These are phyloP conservation scores for Stigmatopora argus DNA, from an alignment of 2,113 vertebrate species.

Conservation along the genomic window DNA sequence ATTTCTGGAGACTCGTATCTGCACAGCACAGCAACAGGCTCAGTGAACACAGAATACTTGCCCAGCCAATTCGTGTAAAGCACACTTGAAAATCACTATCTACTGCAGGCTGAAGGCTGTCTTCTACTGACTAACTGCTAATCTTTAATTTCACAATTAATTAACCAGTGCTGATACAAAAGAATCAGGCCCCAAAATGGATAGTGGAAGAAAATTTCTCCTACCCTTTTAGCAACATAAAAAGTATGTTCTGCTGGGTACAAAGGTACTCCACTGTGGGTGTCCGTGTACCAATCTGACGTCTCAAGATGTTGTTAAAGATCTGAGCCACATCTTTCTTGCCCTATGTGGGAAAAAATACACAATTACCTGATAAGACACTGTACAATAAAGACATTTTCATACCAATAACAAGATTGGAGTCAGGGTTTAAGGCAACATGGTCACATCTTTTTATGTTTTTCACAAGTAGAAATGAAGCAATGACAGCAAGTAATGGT, in stretches of 20 bases:
- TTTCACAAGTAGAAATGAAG: background rate
- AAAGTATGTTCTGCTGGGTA: slow-evolving; percentile 95
- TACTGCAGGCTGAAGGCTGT: no score
- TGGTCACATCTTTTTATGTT: background rate
- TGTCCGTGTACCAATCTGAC: slow-evolving; percentile 92
- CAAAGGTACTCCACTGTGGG: slow-evolving; percentile 97
- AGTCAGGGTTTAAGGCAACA: background rate
- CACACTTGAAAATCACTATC: background rate
- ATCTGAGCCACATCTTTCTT: slow-evolving; percentile 98
- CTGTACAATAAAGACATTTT: background rate
- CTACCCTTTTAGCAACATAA: slow-evolving; percentile 97
- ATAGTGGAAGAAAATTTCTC: slow-evolving; percentile 9
- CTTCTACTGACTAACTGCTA: no score
- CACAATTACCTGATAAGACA: background rate
- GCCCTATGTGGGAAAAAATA: slow-evolving; percentile 67
- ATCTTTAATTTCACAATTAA: no score
- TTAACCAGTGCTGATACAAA: no score
- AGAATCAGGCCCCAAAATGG: no score
- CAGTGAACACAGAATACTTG: background rate
- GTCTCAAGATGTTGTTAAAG: slow-evolving; percentile 96
- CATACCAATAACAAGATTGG: background rate
- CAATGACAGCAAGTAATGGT: slow-evolving; percentile 1
- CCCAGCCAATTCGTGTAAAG: background rate
- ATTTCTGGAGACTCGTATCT: slow-evolving; percentile 93
- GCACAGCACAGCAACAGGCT: slow-evolving; percentile 14